phyloP scores from a whole-genome alignment of 2,888 invertebrate genomes.

The Chaetogeoica ovagalla region DNA sequence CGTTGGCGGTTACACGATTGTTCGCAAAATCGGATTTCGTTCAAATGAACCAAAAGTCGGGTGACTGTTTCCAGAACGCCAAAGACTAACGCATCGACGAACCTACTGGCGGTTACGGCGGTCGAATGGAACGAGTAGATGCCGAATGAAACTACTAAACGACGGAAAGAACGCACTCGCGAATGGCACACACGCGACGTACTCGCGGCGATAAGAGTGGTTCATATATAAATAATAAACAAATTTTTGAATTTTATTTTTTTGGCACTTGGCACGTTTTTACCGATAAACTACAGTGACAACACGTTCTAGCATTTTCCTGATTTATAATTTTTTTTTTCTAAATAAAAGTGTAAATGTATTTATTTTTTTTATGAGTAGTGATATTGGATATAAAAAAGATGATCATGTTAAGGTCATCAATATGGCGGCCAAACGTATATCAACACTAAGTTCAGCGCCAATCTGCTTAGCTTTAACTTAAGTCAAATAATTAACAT shows the following conservation, averaged over 20 bases:
- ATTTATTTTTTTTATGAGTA: slow-evolving; percentile 21
- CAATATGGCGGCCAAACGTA: too few species aligned
- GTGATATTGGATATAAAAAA: too few species aligned
- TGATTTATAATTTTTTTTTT: slow-evolving; percentile 30
- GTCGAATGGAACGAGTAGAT: not conserved
- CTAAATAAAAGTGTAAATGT: not conserved
- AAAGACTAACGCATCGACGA: not conserved
- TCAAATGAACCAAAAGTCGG: not conserved
- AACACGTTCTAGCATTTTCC: slow-evolving; percentile 26
- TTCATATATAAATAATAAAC: too few species aligned
- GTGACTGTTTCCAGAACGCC: slow-evolving; percentile 1
- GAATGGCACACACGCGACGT: too few species aligned
- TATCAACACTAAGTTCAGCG: too few species aligned
- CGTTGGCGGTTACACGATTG: not conserved
- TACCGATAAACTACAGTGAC: slow-evolving; percentile 32
- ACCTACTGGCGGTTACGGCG: not conserved
- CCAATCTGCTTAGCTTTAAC: too few species aligned
- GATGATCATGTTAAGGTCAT: too few species aligned
- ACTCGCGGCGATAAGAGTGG: too few species aligned
- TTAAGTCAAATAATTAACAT: too few species aligned
- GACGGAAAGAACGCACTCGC: too few species aligned
- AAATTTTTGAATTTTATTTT: not conserved
- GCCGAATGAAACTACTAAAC: too few species aligned
- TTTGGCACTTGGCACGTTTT: slow-evolving; percentile 27
- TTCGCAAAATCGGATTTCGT: not conserved